These are phyloP conservation scores for Drosophila mimetica DNA, from an alignment of 2,888 invertebrate species.

Conservation along the genomic window DNA sequence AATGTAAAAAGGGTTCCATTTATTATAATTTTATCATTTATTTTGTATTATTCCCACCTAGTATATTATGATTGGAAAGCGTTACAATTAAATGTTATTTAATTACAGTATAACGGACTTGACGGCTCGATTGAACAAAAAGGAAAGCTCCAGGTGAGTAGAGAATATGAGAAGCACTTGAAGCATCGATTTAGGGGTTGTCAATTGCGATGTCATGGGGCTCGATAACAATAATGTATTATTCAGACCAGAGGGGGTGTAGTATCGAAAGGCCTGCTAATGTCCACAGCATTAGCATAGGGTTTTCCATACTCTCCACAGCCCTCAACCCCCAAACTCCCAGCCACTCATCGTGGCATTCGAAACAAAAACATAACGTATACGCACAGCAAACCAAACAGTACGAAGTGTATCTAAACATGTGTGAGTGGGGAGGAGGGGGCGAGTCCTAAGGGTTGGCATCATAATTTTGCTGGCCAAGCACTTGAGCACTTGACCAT, in stretches of 20 bases:
- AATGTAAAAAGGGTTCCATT: no score
- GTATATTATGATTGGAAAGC: no score
- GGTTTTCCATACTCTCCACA: background rate
- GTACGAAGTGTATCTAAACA: background rate
- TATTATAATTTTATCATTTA: no score
- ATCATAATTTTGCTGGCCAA: constrained; percentile 69
- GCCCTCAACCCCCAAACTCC: background rate
- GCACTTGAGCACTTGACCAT: constrained; percentile 75
- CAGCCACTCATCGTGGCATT: constrained; percentile 29
- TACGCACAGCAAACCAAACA: constrained; percentile 26
- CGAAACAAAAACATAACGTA: constrained; percentile 37
- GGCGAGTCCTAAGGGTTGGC: constrained; percentile 34
- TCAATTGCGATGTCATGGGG: constrained; percentile 43
- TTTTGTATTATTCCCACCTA: no score
- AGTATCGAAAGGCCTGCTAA: constrained; percentile 15
- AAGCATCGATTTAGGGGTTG: constrained; percentile 51
- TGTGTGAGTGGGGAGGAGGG: background rate
- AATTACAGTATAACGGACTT: no score
- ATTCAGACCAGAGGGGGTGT: constrained; percentile 12
- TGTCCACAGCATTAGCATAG: constrained; percentile 32
- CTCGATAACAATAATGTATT: constrained; percentile 29
- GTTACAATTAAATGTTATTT: no score
- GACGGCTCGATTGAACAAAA: background rate
- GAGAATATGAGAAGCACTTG: constrained; percentile 26
- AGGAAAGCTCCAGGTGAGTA: constrained; percentile 11